A percentile compares a stretch with the other conserved stretches of the same genome.
Evolutionary conservation across 64 coral and sea anemone genomes (phyloP).

Genomic region (Exaiptasia diaphana): DNA sequence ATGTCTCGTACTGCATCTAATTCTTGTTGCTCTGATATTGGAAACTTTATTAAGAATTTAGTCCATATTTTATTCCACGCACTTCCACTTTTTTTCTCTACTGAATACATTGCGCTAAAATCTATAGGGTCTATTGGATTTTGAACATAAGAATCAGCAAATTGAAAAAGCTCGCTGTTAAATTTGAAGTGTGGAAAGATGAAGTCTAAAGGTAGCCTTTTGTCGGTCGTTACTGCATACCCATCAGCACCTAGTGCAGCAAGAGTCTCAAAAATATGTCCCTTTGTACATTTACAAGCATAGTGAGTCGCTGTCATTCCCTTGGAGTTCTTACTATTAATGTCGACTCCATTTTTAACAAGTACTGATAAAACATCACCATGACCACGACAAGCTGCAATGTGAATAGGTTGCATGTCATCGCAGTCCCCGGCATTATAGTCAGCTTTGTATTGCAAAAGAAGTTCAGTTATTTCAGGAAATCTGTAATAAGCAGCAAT

Average conservation of each 20-base stretch:
- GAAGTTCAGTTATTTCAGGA: constrained; percentile 6
- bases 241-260: constrained; percentile 36
- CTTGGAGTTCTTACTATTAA: constrained; percentile 19
- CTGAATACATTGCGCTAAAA: too few relatives aligned
- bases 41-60: too few relatives aligned
- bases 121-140: constrained; percentile 41
- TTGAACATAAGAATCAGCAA: constrained; percentile 52
- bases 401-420: constrained; percentile 41
- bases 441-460: constrained; percentile 9
- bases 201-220: constrained; percentile 47
- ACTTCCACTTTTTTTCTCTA: too few relatives aligned
- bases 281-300: constrained; percentile 25
- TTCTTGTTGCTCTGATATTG: too few relatives aligned
- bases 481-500: constrained; percentile 26
- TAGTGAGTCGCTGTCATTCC: constrained; percentile 62
- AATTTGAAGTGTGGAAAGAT: constrained; percentile 4
- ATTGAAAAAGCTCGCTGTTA: not conserved
- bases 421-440: constrained; percentile 18
- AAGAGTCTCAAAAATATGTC: constrained; percentile 6
- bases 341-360: not conserved
- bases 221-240: not conserved
- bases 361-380: not conserved
- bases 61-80: too few relatives aligned
- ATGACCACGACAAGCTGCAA: constrained; percentile 51
- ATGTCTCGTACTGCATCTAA: too few relatives aligned